phyloP scores from a whole-genome alignment of 2,888 invertebrate species.

The Glyphotaelius pellucidus region DNA sequence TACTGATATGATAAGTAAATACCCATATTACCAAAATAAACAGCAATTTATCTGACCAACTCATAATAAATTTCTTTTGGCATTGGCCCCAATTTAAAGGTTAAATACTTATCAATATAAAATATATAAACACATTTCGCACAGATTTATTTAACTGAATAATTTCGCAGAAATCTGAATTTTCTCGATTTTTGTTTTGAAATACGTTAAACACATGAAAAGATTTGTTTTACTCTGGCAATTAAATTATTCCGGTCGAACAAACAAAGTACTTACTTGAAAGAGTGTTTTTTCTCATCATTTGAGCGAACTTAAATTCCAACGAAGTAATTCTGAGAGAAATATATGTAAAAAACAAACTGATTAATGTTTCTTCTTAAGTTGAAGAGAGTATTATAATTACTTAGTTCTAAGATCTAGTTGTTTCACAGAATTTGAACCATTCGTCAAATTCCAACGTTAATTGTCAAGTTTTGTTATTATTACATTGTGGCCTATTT shows the following conservation, averaged over 20 bases:
- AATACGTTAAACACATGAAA: not conserved
- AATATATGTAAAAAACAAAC: no score
- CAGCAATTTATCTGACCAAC: not conserved
- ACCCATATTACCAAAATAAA: not conserved
- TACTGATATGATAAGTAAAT: no score
- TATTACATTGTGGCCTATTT: no score
- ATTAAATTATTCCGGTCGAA: constrained; percentile 64
- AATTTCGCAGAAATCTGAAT: not conserved
- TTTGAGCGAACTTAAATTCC: not conserved
- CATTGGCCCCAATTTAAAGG: not conserved
- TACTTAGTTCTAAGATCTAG: not conserved
- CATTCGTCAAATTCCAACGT: no score
- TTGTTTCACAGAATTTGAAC: no score
- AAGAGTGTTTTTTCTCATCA: not conserved
- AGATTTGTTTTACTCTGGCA: constrained; percentile 30
- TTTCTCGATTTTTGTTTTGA: not conserved
- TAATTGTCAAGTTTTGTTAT: no score
- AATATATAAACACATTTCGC: not conserved
- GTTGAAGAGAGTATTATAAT: not conserved
- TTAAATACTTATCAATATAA: not conserved
- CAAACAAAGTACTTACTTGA: constrained; percentile 50
- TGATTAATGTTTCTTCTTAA: no score
- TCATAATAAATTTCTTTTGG: not conserved
- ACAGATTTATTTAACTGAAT: not conserved
- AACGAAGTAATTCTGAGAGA: not conserved